Conservation (phyloP, 2,113 vertebrate species). For the Oceanodroma tethys region DNA sequence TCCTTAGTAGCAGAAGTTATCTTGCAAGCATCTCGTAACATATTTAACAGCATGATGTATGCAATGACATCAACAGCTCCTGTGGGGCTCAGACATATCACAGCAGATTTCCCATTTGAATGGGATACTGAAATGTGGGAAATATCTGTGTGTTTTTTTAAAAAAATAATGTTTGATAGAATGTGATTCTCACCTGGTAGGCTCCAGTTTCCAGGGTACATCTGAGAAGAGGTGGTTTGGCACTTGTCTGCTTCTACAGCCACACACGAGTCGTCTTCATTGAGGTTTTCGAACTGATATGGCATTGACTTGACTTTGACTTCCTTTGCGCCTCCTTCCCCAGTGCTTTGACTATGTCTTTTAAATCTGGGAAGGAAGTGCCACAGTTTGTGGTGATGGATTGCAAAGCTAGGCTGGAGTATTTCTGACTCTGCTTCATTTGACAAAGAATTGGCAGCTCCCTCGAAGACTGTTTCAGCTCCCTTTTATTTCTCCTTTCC, state of each 20-base stretch:
- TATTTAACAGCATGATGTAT: not conserved
- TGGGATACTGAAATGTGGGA: not conserved
- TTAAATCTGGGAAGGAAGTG: not conserved
- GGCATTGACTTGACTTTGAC: not conserved
- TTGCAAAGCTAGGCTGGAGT: not conserved
- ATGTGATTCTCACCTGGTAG: not conserved
- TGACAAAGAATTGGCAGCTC: slow-evolving; percentile 3
- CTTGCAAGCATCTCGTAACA: not conserved
- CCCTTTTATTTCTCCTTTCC: not conserved
- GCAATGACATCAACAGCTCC: not conserved
- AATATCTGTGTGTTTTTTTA: not conserved
- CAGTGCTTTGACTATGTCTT: not conserved
- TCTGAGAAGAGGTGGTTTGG: not conserved
- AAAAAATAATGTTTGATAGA: not conserved
- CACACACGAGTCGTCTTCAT: rapidly evolving
- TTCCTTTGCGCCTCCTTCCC: not conserved
- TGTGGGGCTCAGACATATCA: rapidly evolving
- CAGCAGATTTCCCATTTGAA: not conserved
- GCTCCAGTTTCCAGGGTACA: not conserved
- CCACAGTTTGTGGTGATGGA: not conserved
- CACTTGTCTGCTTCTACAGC: not conserved
- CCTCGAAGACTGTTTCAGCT: not conserved
- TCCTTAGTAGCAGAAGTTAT: not conserved
- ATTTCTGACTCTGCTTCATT: not conserved
- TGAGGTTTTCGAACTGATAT: not conserved